Evolutionary conservation across 2,797 vertebrate genomes (phyloP).

Genomic region (Pangasius sanitwongsei): DNA sequence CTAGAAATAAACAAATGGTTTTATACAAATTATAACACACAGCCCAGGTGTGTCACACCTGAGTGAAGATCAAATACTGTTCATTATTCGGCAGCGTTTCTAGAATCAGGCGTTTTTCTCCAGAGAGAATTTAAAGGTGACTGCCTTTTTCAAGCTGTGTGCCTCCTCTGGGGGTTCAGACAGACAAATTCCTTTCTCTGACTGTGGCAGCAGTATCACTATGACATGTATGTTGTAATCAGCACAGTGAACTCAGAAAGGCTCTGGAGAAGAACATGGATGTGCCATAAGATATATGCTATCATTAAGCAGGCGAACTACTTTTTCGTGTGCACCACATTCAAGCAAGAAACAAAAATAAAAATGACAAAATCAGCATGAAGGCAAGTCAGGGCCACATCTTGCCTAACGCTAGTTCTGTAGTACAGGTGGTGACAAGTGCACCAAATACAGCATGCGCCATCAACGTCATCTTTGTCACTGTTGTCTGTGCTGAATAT

Average conservation of each 20-base stretch:
- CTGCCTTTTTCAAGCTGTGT: not conserved
- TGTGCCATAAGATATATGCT: not conserved
- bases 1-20: constrained; percentile 64
- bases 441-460: not conserved
- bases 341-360: constrained; percentile 22
- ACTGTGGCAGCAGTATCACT: not conserved
- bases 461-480: not conserved
- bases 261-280: not conserved
- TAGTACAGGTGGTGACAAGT: not conserved
- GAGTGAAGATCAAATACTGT: constrained; percentile 33
- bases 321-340: not conserved
- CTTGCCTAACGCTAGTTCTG: too few relatives aligned
- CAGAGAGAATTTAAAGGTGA: not conserved
- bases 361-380: not conserved
- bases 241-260: not conserved
- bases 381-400: not conserved
- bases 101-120: not conserved
- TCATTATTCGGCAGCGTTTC: constrained; percentile 21
- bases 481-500: not conserved
- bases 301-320: not conserved
- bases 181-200: not conserved
- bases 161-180: not conserved
- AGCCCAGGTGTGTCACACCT: constrained; percentile 29
- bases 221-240: not conserved
- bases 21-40: constrained; percentile 27